A percentile compares a stretch with the other conserved stretches of the same genome.
These are phyloP conservation scores for Stenolophus ochropezus DNA, from an alignment of 2,888 invertebrate genomes.

Conservation along the genomic window DNA sequence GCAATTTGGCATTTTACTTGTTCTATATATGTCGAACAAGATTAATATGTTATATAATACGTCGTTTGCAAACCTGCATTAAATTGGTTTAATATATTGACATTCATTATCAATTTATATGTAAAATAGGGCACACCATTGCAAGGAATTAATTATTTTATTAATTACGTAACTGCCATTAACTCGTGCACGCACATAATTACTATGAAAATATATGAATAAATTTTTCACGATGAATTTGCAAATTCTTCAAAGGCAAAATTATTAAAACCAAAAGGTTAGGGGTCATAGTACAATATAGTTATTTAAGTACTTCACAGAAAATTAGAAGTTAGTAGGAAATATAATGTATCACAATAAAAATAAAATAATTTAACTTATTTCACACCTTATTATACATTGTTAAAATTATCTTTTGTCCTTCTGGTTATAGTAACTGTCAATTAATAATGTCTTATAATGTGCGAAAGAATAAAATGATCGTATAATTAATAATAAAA, in stretches of 20 bases:
- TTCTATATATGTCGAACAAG: not conserved
- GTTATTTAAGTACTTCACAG: too few relatives aligned
- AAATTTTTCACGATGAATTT: not conserved
- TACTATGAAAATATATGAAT: not conserved
- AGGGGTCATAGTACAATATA: too few relatives aligned
- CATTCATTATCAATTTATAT: not conserved
- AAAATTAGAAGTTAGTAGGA: too few relatives aligned
- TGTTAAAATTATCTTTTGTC: too few relatives aligned
- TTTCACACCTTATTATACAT: too few relatives aligned
- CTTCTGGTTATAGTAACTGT: too few relatives aligned
- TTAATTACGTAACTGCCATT: not conserved
- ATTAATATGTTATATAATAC: not conserved
- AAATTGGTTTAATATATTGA: conserved; percentile 6
- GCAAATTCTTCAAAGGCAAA: not conserved
- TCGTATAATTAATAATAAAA: too few relatives aligned
- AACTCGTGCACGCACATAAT: not conserved
- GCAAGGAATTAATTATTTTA: not conserved
- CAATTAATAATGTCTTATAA: too few relatives aligned
- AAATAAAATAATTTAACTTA: too few relatives aligned
- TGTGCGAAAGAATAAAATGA: too few relatives aligned
- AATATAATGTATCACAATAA: too few relatives aligned
- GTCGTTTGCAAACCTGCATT: not conserved
- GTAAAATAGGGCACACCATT: not conserved
- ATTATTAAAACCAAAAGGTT: too few relatives aligned
- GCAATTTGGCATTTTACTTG: not conserved